Evolutionary conservation across 2,888 invertebrate genomes (phyloP), one percentile per base, ranked within the genome.

Genomic region (Cremastinae sp.): DNA sequence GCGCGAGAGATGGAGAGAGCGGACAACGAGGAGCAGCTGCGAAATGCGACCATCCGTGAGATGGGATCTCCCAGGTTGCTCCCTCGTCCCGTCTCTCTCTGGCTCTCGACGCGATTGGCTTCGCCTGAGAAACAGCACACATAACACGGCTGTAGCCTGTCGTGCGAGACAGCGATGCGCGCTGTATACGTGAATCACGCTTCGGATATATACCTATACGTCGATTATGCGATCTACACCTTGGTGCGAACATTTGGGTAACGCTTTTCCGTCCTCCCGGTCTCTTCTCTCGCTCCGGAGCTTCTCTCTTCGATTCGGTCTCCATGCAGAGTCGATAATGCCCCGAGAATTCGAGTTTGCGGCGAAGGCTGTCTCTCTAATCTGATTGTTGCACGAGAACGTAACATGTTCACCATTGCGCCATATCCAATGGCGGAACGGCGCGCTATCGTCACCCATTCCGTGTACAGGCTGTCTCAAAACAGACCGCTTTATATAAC

Each of bases 291-390:
- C 28, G 28, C 28, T 28, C 28, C 28, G 28, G 28, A 28, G 28
- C 2, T 28, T 45, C 45, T 53, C 38, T 49, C 41, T 38, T 49
- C 22, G 34, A 36, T 34, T 16, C 47, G 16, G 28, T 49, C 54
- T 54, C 45, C 56, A 43, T 75, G 66, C 74, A 74, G 36, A 68
- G 43, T 72, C 70, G 71, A 73, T 77, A 61, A 68, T 71, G 73
- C 66, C 51, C 68, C 73, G 71, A 77, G 76, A 77, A 77, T 77
- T 77, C 79, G 64, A 77, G 76, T 75, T 77, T 80, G 78, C 66
- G 74, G 70, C 78, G 51, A 54, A 12, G 59, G 75, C 72, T 69
- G 75, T 75, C 75, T 71, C 74, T 64, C 75, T 74, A 74, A 74
- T 74, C 78, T 78, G 78, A 78, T 78, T 78, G 74, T 78, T 68